These are phyloP conservation scores for Salvelinus alpinus DNA, from an alignment of 2,113 vertebrate genomes.

Conservation along the genomic window DNA sequence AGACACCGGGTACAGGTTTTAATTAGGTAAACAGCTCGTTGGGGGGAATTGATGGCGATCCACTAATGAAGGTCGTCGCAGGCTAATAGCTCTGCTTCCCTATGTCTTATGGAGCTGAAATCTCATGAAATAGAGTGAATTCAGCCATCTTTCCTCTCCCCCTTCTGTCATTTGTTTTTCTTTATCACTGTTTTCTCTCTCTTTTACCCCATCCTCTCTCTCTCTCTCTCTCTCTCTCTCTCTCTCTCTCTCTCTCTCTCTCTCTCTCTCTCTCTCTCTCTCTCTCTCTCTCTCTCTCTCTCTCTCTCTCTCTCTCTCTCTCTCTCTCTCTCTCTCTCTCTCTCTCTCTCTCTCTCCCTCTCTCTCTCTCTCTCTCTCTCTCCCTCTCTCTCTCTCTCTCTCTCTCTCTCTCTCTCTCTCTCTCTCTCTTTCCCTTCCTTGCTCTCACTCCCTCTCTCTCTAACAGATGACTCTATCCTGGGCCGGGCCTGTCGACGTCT, in stretches of 20 bases:
- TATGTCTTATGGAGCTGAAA: constrained; percentile 25
- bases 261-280: background rate
- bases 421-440: background rate
- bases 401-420: background rate
- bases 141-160: constrained; percentile 33
- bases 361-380: too few relatives aligned
- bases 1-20: constrained; percentile 36
- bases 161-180: too few relatives aligned
- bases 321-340: too few relatives aligned
- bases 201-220: too few relatives aligned
- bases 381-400: too few relatives aligned
- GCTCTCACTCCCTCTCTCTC: background rate
- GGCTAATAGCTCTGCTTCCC: constrained; percentile 53
- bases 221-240: too few relatives aligned
- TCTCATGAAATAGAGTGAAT: constrained; percentile 39
- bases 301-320: background rate
- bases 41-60: constrained; percentile 51
- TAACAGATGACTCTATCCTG: constrained; percentile 39
- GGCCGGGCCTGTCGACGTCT: constrained; percentile 5
- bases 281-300: too few relatives aligned
- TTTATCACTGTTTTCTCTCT: too few relatives aligned
- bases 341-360: background rate
- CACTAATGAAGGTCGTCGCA: constrained; percentile 60
- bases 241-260: background rate
- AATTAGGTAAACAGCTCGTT: constrained; percentile 61